Conservation (phyloP, 2,797 vertebrate genomes). For the Mionectes olivaceus region DNA sequence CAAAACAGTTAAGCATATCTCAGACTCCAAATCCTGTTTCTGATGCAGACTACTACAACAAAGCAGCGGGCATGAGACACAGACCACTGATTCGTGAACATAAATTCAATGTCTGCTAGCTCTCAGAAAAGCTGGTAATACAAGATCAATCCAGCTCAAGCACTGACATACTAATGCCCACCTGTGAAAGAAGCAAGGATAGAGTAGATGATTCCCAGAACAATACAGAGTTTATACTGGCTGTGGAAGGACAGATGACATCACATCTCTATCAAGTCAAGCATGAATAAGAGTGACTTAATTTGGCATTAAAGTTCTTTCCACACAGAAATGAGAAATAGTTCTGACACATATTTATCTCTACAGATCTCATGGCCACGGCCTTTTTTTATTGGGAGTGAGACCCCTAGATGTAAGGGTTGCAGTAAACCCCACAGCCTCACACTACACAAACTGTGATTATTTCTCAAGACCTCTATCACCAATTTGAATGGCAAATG, state of each 20-base stretch:
- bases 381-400: not conserved
- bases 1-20: not conserved
- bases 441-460: not conserved
- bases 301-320: not conserved
- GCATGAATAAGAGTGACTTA: not conserved
- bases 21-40: not conserved
- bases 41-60: not conserved
- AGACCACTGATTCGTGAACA: not conserved
- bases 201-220: fast-evolving
- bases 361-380: not conserved
- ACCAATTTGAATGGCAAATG: not conserved
- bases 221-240: not conserved
- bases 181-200: not conserved
- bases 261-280: not conserved
- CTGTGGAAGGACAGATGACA: not conserved
- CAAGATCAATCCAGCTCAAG: not conserved
- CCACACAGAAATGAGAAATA: not conserved
- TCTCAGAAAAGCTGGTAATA: not conserved
- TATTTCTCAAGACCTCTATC: not conserved
- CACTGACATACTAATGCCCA: not conserved
- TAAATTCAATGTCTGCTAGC: not conserved
- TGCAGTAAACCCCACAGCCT: not conserved
- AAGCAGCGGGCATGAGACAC: not conserved
- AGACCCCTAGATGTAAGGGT: not conserved
- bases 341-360: not conserved